These are phyloP conservation scores for Merops nubicus DNA, from an alignment of 2,113 vertebrate genomes.

Conservation along the genomic window DNA sequence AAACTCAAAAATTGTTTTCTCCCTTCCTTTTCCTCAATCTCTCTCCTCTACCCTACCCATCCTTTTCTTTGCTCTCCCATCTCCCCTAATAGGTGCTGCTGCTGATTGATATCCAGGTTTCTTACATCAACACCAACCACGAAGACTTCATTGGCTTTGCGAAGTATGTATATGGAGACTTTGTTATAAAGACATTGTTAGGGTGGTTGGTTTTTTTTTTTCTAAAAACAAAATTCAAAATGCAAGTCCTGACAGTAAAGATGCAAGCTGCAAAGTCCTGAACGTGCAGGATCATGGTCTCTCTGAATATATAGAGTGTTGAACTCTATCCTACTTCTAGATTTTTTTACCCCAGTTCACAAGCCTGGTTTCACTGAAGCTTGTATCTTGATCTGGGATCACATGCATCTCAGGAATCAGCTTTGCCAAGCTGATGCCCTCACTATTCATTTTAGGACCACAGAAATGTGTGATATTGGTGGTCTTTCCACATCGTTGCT, in stretches of 20 bases:
- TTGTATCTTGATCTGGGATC: not conserved
- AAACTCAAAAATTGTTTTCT: not conserved
- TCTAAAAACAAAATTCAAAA: not conserved
- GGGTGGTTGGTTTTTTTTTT: not conserved
- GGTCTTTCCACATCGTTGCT: not conserved
- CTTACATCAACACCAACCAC: conserved; percentile 96
- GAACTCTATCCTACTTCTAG: not conserved
- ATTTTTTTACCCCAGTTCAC: not conserved
- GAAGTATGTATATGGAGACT: conserved; percentile 79
- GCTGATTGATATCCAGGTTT: conserved; percentile 90
- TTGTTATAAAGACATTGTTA: not conserved
- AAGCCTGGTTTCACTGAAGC: not conserved
- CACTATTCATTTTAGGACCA: not conserved
- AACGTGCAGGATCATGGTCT: fast-evolving
- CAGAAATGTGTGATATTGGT: not conserved
- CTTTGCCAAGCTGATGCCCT: not conserved
- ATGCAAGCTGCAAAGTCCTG: not conserved
- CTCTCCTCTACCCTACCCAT: not conserved
- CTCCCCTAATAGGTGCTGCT: conserved; percentile 80
- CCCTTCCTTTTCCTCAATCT: not conserved
- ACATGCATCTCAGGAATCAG: not conserved
- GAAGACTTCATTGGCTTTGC: conserved; percentile 95
- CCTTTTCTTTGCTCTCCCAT: not conserved
- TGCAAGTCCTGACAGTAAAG: not conserved
- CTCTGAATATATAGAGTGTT: not conserved